Percentiles rank a stretch among this genome's conserved stretches.
Conservation (phyloP, 2,113 vertebrate genomes). For the Protomyctophum bolini region DNA sequence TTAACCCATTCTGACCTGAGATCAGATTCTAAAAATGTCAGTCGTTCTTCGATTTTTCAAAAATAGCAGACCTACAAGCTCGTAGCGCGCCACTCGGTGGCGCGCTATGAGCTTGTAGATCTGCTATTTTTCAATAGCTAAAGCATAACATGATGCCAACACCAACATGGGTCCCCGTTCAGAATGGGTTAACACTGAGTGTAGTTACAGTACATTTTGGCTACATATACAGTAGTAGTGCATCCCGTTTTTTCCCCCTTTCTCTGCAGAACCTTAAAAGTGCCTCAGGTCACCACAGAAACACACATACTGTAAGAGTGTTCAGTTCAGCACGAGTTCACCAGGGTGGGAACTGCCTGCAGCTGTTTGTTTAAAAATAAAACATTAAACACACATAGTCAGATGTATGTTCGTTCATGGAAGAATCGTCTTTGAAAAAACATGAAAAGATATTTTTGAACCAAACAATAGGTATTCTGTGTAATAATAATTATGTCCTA, state of each 20-base stretch:
- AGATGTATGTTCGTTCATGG: conserved; percentile 19
- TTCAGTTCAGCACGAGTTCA: conserved; percentile 27
- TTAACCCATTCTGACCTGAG: no score
- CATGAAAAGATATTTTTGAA: not conserved
- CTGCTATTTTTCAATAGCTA: no score
- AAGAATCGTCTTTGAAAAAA: not conserved
- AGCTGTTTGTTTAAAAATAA: conserved; percentile 18
- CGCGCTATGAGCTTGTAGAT: no score
- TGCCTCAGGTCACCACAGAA: not conserved
- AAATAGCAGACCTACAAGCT: no score
- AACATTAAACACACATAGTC: conserved; percentile 9
- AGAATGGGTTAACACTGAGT: no score
- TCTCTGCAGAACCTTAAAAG: not conserved
- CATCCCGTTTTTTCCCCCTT: no score
- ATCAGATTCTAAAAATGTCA: no score
- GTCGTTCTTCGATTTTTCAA: no score
- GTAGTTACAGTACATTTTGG: conserved; percentile 3
- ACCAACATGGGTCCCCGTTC: no score
- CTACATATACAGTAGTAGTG: not conserved
- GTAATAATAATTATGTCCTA: not conserved
- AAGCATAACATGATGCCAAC: no score
- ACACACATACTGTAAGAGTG: not conserved
- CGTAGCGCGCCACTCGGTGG: no score
- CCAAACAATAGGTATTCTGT: not conserved
- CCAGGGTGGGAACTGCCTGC: conserved; percentile 18